These are phyloP conservation scores for Whitmania pigra DNA, from an alignment of 1,140 invertebrate genomes.

Conservation along the genomic window DNA sequence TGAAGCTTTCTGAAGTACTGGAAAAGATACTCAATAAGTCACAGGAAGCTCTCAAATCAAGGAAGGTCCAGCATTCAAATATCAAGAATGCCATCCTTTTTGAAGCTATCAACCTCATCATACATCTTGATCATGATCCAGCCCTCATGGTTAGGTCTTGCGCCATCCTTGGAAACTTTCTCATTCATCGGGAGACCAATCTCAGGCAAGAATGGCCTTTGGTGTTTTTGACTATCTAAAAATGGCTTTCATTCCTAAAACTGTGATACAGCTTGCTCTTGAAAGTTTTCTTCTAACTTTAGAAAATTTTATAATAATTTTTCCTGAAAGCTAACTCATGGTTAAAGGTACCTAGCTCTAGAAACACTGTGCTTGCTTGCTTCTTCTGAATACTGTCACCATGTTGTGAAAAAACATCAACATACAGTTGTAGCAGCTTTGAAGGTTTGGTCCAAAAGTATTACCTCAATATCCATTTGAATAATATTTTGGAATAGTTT, in stretches of 20 bases:
- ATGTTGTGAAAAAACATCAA: slow-evolving; percentile 99
- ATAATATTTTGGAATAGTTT: neutral
- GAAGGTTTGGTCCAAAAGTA: slow-evolving; percentile 52
- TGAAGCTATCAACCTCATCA: slow-evolving; percentile 98
- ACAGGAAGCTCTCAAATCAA: slow-evolving; percentile 97
- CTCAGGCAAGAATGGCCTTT: slow-evolving; percentile 50
- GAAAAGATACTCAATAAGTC: slow-evolving; percentile 99
- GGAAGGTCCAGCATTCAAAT: slow-evolving; percentile 99
- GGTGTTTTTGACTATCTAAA: neutral
- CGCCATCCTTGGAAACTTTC: slow-evolving; percentile 95
- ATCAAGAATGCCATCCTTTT: slow-evolving; percentile 99
- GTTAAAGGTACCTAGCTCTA: slow-evolving; percentile 69
- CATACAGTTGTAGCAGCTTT: slow-evolving; percentile 97
- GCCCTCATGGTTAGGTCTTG: slow-evolving; percentile 92
- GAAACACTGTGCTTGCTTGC: slow-evolving; percentile 99
- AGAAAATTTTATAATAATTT: too few relatives aligned
- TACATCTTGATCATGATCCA: slow-evolving; percentile 95
- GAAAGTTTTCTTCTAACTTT: too few relatives aligned
- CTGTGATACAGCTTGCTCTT: too few relatives aligned
- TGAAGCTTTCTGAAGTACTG: slow-evolving; percentile 90
- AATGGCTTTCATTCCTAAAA: too few relatives aligned
- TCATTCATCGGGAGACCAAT: slow-evolving; percentile 97
- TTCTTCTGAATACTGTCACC: slow-evolving; percentile 97
- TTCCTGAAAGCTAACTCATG: neutral
- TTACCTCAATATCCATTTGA: neutral